Percentiles rank a stretch among this genome's conserved stretches.
These are phyloP conservation scores for Drosophila parabipectinata DNA, from an alignment of 1,140 invertebrate species.

Conservation along the genomic window DNA sequence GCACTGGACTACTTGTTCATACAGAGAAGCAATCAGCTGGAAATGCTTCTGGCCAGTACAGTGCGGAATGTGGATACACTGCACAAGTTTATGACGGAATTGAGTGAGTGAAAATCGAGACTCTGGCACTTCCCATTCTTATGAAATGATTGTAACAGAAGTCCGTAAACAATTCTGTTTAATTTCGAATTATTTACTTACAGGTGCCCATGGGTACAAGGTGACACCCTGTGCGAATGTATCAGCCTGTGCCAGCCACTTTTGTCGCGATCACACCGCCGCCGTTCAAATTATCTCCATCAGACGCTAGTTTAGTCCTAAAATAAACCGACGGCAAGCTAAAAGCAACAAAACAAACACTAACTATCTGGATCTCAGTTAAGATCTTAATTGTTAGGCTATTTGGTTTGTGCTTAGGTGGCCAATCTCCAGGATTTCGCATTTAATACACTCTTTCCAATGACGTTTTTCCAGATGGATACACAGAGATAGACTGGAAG, in stretches of 20 bases:
- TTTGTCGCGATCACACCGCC: slow-evolving; percentile 66
- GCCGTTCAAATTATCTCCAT: slow-evolving; percentile 70
- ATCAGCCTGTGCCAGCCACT: slow-evolving; percentile 55
- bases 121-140: no score
- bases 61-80: slow-evolving; percentile 76
- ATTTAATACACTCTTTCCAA: background rate
- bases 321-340: slow-evolving; percentile 28
- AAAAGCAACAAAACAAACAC: slow-evolving; percentile 10
- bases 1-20: slow-evolving; percentile 63
- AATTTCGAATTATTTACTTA: slow-evolving; percentile 1
- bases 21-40: slow-evolving; percentile 26
- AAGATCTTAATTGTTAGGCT: slow-evolving; percentile 21
- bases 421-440: slow-evolving; percentile 8
- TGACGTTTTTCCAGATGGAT: background rate
- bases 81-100: slow-evolving; percentile 57
- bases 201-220: slow-evolving; percentile 43
- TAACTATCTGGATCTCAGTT: slow-evolving; percentile 12
- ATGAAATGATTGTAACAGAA: background rate
- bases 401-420: slow-evolving; percentile 16
- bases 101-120: slow-evolving; percentile 51
- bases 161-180: background rate
- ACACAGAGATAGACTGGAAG: background rate
- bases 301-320: slow-evolving; percentile 47
- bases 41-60: slow-evolving; percentile 74
- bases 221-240: slow-evolving; percentile 69